Evolutionary conservation across 2,888 invertebrate genomes (phyloP).

Genomic region (Drosophila affinis): DNA sequence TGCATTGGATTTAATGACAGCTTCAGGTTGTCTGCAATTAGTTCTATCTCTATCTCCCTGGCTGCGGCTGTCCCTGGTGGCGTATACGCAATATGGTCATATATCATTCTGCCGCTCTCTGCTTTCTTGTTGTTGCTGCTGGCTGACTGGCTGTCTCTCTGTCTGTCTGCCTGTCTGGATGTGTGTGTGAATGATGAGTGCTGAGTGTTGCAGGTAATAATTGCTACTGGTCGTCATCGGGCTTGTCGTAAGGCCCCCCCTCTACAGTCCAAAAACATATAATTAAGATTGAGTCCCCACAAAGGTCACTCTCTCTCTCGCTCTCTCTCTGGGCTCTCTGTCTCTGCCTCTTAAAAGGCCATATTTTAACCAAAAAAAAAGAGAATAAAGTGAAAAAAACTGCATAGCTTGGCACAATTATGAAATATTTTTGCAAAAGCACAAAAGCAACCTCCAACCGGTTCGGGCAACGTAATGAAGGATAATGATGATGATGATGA

Average conservation of each 20-base stretch:
- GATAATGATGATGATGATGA: slow-evolving; percentile 74
- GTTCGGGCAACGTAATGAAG: slow-evolving; percentile 71
- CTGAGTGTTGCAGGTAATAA: slow-evolving; percentile 68
- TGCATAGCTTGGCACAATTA: slow-evolving; percentile 79
- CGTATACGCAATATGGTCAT: slow-evolving; percentile 71
- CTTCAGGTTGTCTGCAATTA: slow-evolving; percentile 66
- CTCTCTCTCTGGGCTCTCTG: slow-evolving; percentile 3
- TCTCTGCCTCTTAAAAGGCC: slow-evolving; percentile 65
- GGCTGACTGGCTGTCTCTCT: neutral
- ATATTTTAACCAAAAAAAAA: slow-evolving; percentile 75
- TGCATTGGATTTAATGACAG: slow-evolving; percentile 73
- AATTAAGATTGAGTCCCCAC: slow-evolving; percentile 65
- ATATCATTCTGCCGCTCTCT: slow-evolving; percentile 55
- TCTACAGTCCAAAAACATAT: slow-evolving; percentile 57
- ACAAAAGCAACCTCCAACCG: slow-evolving; percentile 46
- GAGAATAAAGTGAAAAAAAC: slow-evolving; percentile 35
- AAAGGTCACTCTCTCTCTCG: slow-evolving; percentile 54
- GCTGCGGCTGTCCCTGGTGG: slow-evolving; percentile 41
- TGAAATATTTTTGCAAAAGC: slow-evolving; percentile 73
- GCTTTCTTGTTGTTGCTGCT: neutral
- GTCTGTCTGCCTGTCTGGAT: slow-evolving; percentile 1
- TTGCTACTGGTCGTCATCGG: slow-evolving; percentile 74
- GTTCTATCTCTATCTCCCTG: slow-evolving; percentile 18
- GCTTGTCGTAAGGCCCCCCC: slow-evolving; percentile 41
- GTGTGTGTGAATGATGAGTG: slow-evolving; percentile 65